phyloP scores from a whole-genome alignment of 2,888 invertebrate species.

The Drosophila austrosaltans region DNA sequence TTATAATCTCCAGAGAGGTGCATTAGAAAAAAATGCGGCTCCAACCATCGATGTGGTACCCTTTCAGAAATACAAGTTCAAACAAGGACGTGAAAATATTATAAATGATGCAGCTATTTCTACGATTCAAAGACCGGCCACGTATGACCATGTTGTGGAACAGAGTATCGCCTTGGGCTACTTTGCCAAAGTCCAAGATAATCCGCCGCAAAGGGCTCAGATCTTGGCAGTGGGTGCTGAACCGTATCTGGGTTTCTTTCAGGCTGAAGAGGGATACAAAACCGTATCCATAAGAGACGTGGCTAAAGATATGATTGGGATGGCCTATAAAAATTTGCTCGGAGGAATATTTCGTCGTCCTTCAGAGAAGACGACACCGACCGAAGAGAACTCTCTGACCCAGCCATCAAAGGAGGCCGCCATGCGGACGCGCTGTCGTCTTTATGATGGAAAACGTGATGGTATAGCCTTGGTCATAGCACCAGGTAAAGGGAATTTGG shows the following conservation, averaged over 20 bases:
- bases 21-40: constrained; percentile 47
- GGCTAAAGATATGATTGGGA: constrained; percentile 90
- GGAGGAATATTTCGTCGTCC: constrained; percentile 85
- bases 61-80: constrained; percentile 94
- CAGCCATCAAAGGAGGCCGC: constrained; percentile 85
- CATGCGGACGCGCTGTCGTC: constrained; percentile 91
- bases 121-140: constrained; percentile 85
- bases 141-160: constrained; percentile 93
- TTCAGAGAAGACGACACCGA: constrained; percentile 83
- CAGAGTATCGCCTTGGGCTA: constrained; percentile 80
- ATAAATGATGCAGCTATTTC: constrained; percentile 92
- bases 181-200: constrained; percentile 86
- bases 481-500: constrained; percentile 88
- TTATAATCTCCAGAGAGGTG: constrained; percentile 84
- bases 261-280: constrained; percentile 93
- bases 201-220: constrained; percentile 90
- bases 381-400: constrained; percentile 62
- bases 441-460: constrained; percentile 91
- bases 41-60: constrained; percentile 84
- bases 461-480: constrained; percentile 91
- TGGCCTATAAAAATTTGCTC: constrained; percentile 91
- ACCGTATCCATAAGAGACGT: constrained; percentile 94
- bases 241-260: constrained; percentile 95
- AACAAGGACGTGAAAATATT: constrained; percentile 87
- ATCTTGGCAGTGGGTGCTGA: constrained; percentile 91